Conservation (phyloP, 1,140 invertebrate species). For the Drosophila sucinea region DNA sequence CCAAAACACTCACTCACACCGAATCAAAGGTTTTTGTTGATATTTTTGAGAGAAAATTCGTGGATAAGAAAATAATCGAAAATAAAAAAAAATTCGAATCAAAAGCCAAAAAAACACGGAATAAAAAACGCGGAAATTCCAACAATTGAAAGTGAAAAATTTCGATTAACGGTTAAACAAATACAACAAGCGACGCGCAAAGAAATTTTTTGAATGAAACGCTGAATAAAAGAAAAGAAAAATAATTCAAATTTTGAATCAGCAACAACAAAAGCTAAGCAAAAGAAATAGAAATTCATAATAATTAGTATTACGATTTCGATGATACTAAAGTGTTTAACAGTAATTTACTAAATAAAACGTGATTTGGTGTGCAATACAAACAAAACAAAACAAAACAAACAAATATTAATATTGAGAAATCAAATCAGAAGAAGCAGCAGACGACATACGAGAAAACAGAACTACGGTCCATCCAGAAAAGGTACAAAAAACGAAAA, state of each 20-base stretch:
- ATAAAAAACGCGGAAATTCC: constrained; percentile 25
- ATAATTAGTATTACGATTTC: constrained; percentile 51
- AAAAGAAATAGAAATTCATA: constrained; percentile 15
- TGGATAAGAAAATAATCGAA: constrained; percentile 7
- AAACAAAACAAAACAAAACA: background rate
- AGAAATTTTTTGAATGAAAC: constrained; percentile 68
- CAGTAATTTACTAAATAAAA: constrained; percentile 53
- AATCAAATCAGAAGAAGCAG: constrained; percentile 25
- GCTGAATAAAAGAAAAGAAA: constrained; percentile 28
- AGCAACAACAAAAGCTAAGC: constrained; percentile 16
- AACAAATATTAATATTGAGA: constrained; percentile 31
- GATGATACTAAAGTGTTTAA: constrained; percentile 64
- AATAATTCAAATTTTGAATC: constrained; percentile 28
- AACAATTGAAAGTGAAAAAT: constrained; percentile 74
- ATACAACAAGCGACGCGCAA: constrained; percentile 55
- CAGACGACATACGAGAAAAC: constrained; percentile 17
- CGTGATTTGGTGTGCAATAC: constrained; percentile 65
- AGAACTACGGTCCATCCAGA: constrained; percentile 27
- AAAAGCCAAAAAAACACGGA: constrained; percentile 40
- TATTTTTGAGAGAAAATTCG: constrained; percentile 54
- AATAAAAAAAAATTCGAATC: constrained; percentile 46
- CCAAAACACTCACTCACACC: constrained; percentile 9
- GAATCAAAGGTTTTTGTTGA: constrained; percentile 46
- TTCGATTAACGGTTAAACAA: constrained; percentile 68
- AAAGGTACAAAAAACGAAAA: constrained; percentile 45